Evolutionary conservation across 2,888 invertebrate genomes (phyloP).

Genomic region (Sepioteuthis lessoniana): DNA sequence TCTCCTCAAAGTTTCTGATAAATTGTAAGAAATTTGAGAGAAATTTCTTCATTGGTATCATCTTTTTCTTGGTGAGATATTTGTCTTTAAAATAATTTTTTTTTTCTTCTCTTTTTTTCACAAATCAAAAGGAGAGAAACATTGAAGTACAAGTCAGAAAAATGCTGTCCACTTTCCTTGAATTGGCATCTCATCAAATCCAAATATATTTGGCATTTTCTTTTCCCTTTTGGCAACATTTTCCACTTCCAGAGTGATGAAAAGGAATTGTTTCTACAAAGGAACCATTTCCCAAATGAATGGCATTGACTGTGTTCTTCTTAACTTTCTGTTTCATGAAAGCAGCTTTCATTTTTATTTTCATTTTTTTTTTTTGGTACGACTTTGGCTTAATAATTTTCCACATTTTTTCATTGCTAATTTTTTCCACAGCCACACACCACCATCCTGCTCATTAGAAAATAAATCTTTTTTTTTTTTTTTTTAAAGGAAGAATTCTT

Average conservation of each 20-base stretch:
- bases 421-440: too few species aligned
- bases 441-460: too few species aligned
- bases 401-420: neutral
- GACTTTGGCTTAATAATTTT: neutral
- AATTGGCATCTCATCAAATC: neutral
- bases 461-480: too few species aligned
- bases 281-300: neutral
- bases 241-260: neutral
- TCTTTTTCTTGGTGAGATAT: neutral
- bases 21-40: neutral
- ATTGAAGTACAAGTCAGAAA: neutral
- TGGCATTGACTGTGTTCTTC: neutral
- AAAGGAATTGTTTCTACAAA: constrained; percentile 25
- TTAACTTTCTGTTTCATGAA: neutral
- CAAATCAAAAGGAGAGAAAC: neutral
- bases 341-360: neutral
- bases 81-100: neutral
- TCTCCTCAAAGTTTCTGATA: neutral
- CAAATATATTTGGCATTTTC: constrained; percentile 4
- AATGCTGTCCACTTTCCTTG: neutral
- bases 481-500: too few species aligned
- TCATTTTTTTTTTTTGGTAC: neutral
- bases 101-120: neutral
- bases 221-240: neutral
- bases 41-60: neutral